Evolutionary conservation across 2,888 invertebrate species (phyloP), one percentile per base, ranked within the genome.

Genomic region (Drosophila yooni): DNA sequence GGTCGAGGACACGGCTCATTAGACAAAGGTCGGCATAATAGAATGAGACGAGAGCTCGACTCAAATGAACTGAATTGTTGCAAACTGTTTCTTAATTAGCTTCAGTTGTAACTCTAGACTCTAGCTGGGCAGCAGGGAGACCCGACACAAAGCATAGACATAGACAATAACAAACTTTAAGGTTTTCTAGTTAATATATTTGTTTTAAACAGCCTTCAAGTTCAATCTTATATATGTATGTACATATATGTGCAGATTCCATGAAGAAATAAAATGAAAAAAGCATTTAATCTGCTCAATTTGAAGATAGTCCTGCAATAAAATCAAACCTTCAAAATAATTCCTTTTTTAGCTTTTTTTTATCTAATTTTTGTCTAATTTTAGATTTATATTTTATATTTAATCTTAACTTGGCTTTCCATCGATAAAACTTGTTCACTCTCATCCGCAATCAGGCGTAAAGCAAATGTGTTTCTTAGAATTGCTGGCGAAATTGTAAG

Each of bases 1-100:
- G 40, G 13, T 62, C 54, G 43, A 71, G 70, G 84, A 80, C 75
- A 89, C 63, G 82, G 67, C 77, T 89, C 85, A 87, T 89, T 85
- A 77, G 82, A 70, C 72, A 71, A 60, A 48, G 48, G 56, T n/a
- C 71, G 46, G 58, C n/a, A 70, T 61, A 67, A 66, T 43, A 21
- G 50, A 57, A 58, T 25, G 63, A 40, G 74, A 54, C 51, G 57
- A 48, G 70, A 70, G 67, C 67, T 61, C 65, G 66, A 15, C 73
- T 66, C 50, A 74, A 69, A 57, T 57, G 33, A 31, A 50, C 51
- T 46, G 52, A 65, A 36, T 52, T 25, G 38, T 61, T 43, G 29
- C 18, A 15, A 63, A 50, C 36, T 48, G 50, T 25, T 53, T 18
- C 34, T 34, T 69, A 76, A 76, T 76, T 79, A 69, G 62, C 53